These are phyloP conservation scores for Characodon lateralis DNA, from an alignment of 2,797 vertebrate species.

Conservation along the genomic window DNA sequence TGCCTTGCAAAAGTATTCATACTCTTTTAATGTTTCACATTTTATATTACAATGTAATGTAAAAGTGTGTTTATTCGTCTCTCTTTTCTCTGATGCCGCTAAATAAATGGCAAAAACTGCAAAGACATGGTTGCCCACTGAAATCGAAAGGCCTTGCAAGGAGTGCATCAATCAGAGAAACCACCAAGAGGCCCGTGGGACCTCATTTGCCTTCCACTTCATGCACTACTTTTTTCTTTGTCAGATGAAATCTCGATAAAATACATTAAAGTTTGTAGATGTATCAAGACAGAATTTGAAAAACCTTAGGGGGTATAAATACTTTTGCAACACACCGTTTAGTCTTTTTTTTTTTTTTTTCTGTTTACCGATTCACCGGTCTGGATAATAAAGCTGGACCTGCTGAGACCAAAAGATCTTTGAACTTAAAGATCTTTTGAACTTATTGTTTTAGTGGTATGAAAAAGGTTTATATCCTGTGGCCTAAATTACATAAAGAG, in stretches of 20 bases:
- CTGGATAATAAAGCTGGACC: not conserved
- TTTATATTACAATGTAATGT: not conserved
- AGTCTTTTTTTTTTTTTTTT: not conserved
- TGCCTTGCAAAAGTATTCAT: not conserved
- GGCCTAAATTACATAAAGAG: conserved; percentile 11
- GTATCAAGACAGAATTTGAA: not conserved
- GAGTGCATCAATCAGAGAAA: not conserved
- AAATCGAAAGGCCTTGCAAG: not conserved
- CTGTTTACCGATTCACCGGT: not conserved
- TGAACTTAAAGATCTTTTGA: not conserved
- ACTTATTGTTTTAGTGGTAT: not conserved
- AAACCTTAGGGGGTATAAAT: not conserved
- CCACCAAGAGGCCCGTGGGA: not conserved
- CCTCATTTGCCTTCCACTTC: not conserved
- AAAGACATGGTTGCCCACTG: not conserved
- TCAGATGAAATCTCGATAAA: not conserved
- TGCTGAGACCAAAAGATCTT: not conserved
- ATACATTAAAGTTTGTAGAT: not conserved
- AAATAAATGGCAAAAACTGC: not conserved
- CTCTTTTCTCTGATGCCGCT: not conserved
- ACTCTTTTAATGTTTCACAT: not conserved
- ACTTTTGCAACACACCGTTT: not conserved
- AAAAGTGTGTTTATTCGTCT: not conserved
- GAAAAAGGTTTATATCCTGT: not conserved
- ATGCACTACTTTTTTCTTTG: not conserved